phyloP scores from a whole-genome alignment of 2,797 vertebrate genomes.

The Babyrousa celebensis region DNA sequence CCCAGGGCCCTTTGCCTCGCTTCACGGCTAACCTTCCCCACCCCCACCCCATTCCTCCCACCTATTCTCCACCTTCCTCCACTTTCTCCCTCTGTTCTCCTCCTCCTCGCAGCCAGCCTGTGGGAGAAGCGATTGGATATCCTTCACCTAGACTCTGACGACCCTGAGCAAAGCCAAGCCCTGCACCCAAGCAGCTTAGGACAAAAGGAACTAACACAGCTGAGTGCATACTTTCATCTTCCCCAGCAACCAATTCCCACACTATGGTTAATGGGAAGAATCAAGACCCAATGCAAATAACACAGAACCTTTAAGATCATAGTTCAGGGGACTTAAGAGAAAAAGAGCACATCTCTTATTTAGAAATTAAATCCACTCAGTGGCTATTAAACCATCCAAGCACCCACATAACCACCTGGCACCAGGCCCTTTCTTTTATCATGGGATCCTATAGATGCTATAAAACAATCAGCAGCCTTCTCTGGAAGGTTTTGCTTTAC shows the following conservation, averaged over 20 bases:
- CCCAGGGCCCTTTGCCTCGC: not conserved
- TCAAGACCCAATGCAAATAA: not conserved
- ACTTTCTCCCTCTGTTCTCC: no score
- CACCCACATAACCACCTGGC: conserved; percentile 3
- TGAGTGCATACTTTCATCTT: not conserved
- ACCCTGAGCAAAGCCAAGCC: not conserved
- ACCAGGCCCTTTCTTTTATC: conserved; percentile 27
- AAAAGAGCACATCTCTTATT: not conserved
- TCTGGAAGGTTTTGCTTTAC: conserved; percentile 4
- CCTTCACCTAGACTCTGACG: not conserved
- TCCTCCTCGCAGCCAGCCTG: not conserved
- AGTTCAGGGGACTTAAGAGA: not conserved
- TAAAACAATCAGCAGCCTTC: conserved; percentile 55
- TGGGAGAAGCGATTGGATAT: not conserved
- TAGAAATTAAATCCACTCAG: conserved; percentile 37
- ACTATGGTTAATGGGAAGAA: not conserved
- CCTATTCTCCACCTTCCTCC: not conserved
- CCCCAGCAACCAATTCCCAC: not conserved
- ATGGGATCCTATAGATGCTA: not conserved
- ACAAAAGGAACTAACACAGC: not conserved
- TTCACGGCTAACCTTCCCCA: not conserved
- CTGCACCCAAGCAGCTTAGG: not conserved
- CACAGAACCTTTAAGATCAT: not conserved
- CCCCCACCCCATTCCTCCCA: no score
- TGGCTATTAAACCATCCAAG: not conserved